Percentiles rank a stretch among this genome's conserved stretches.
Evolutionary conservation across 2,113 vertebrate genomes (phyloP).

Genomic region (Kryptolebias marmoratus): DNA sequence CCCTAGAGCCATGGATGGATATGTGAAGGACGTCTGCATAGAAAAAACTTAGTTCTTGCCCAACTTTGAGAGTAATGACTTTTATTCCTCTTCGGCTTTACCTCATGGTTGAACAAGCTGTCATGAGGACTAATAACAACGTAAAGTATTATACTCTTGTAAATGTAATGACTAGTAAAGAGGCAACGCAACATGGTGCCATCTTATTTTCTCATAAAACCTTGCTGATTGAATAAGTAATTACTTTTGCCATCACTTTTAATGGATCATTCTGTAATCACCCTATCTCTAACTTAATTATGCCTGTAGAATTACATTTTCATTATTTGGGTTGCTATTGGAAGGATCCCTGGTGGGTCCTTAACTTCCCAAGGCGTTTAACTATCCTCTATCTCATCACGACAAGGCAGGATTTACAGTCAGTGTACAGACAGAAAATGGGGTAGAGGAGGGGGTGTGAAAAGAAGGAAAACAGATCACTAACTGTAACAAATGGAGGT

Average conservation of each 20-base stretch:
- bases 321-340: slow-evolving; percentile 71
- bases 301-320: slow-evolving; percentile 75
- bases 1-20: not conserved
- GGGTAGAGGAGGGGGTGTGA: not conserved
- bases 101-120: slow-evolving; percentile 63
- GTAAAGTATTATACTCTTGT: slow-evolving; percentile 59
- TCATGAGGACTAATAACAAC: slow-evolving; percentile 62
- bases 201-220: slow-evolving; percentile 66
- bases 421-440: slow-evolving; percentile 28
- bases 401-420: slow-evolving; percentile 53
- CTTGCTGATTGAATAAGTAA: slow-evolving; percentile 78
- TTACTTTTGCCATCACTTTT: slow-evolving; percentile 77
- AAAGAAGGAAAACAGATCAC: slow-evolving; percentile 3
- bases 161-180: slow-evolving; percentile 67
- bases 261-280: slow-evolving; percentile 74
- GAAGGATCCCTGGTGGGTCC: slow-evolving; percentile 60
- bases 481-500: slow-evolving; percentile 12
- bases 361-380: slow-evolving; percentile 70
- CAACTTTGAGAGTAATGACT: slow-evolving; percentile 21
- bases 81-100: slow-evolving; percentile 36
- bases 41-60: slow-evolving; percentile 23
- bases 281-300: slow-evolving; percentile 77
- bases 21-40: slow-evolving; percentile 18
- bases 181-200: slow-evolving; percentile 57
- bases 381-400: slow-evolving; percentile 60